Conservation (phyloP, 1,140 invertebrate genomes). For the fruit fly (Drosophila melanogaster) region Release_6_plus_ISO1_MT NT_037436.4:10249001-10249500, state of each 20-base stretch:
- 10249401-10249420: conserved; percentile 46
- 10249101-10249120: too few relatives aligned
- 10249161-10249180: background rate
- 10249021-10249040: too few relatives aligned
- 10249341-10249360: conserved; percentile 34
- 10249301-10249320: conserved; percentile 26
- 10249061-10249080: too few relatives aligned
- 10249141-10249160: too few relatives aligned
- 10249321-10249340: conserved; percentile 56
- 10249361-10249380: conserved; percentile 41
- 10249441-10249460: conserved; percentile 12
- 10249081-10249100: too few relatives aligned
- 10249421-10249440: conserved; percentile 28
- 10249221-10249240: too few relatives aligned
- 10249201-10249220: too few relatives aligned
- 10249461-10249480: conserved; percentile 2
- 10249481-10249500: conserved; percentile 4
- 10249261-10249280: background rate
- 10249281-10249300: conserved; percentile 23
- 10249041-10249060: too few relatives aligned
- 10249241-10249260: background rate
- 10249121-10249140: background rate
- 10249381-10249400: conserved; percentile 55
- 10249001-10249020: background rate
- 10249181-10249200: background rate